Evolutionary conservation across 1,140 invertebrate genomes (phyloP).

Genomic region (Papilio aristodemus): DNA sequence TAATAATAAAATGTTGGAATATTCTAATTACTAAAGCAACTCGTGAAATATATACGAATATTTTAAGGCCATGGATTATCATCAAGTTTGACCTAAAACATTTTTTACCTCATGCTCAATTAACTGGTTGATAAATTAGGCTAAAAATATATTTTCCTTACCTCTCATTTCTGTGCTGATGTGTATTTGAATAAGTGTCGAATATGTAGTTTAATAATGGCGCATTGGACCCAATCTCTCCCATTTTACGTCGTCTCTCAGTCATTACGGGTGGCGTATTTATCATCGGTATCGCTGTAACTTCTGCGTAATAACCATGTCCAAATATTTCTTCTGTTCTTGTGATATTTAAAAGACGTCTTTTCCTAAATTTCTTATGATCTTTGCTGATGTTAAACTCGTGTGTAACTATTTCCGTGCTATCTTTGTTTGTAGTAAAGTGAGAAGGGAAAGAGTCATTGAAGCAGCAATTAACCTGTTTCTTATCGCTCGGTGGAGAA

Average conservation of each 20-base stretch:
- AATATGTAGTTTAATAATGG: constrained; percentile 77
- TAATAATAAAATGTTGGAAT: no score
- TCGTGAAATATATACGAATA: no score
- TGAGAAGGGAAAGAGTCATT: constrained; percentile 38
- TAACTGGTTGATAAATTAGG: not conserved
- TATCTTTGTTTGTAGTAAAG: constrained; percentile 38
- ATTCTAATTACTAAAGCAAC: no score
- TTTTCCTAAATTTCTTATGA: constrained; percentile 55
- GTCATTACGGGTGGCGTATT: constrained; percentile 45
- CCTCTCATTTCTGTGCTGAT: constrained; percentile 73
- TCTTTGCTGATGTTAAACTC: constrained; percentile 41
- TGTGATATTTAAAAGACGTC: constrained; percentile 56
- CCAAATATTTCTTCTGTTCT: constrained; percentile 45
- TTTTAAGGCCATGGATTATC: no score
- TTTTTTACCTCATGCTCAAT: no score
- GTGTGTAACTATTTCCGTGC: constrained; percentile 49
- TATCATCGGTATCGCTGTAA: constrained; percentile 39
- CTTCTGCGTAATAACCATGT: constrained; percentile 39
- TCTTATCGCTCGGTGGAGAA: constrained; percentile 43
- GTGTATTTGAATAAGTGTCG: constrained; percentile 73
- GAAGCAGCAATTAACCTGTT: constrained; percentile 48
- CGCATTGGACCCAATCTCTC: constrained; percentile 68
- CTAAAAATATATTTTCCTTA: constrained; percentile 44
- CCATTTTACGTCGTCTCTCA: constrained; percentile 60
- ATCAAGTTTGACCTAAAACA: not conserved